Percentiles rank a stretch among this genome's conserved stretches.
phyloP scores from a whole-genome alignment of 2,797 vertebrate species.

The Tolypeutes matacus region DNA sequence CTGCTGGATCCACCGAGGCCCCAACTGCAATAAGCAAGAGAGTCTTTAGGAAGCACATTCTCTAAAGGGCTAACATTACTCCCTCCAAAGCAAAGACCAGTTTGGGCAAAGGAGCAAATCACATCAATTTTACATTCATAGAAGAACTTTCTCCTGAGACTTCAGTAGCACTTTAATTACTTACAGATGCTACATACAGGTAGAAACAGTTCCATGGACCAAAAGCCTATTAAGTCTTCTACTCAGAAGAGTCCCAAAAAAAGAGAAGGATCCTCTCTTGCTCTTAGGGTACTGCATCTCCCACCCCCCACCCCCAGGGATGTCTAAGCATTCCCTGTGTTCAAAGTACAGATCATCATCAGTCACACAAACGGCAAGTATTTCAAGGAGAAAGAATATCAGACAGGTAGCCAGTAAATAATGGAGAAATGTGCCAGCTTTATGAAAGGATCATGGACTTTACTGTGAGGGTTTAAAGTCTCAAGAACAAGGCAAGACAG shows the following conservation, averaged over 20 bases:
- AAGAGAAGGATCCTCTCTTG: not conserved
- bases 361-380: not conserved
- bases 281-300: not conserved
- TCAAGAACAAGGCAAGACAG: not conserved
- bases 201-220: not conserved
- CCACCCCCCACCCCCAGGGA: not conserved
- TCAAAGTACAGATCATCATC: not conserved
- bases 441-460: not conserved
- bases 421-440: not conserved
- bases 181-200: not conserved
- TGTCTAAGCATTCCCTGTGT: not conserved
- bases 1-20: conserved; percentile 98
- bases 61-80: not conserved
- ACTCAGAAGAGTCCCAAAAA: not conserved
- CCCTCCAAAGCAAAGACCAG: not conserved
- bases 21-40: conserved; percentile 90
- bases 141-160: not conserved
- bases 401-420: not conserved
- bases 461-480: not conserved
- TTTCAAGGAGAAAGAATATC: not conserved
- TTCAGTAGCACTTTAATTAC: not conserved
- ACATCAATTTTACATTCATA: fast-evolving
- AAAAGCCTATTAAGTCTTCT: not conserved
- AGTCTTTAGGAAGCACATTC: conserved; percentile 7
- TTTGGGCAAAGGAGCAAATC: not conserved